Base-by-base conservation (phyloP, 2,113 vertebrate genomes). In the Anguilla rostrata region DNA sequence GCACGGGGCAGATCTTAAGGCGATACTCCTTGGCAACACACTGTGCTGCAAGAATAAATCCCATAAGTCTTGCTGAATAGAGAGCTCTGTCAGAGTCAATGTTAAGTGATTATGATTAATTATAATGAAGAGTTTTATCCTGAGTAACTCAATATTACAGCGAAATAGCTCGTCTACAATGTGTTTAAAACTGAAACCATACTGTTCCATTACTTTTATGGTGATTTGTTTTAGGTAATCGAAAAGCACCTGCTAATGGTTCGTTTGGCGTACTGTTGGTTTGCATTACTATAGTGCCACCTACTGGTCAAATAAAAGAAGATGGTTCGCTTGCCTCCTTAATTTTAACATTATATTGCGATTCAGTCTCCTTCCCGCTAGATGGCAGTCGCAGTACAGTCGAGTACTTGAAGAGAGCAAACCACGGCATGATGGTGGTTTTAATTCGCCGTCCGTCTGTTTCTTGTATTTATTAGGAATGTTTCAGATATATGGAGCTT, bases 211-310 rank as follows among this genome's bases (percentile, higher is more conserved):
- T 26, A 66, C 5, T 66, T 66, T 26, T 26, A 66, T 66, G 60
- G 8, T 66, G 60, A 4, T 66, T 66, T 66, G 5, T 66, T 26
- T 66, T 26, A 53, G 49, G 7, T 11, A 53, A 53, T 53, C 22
- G 60, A 66, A 66, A 66, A 66, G 60, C 60, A 66, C 60, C 60
- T 66, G 60, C 3, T 7, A 66, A 26, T 7, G 1, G 56, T 14
- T 60, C 18, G 12, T 60, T 18, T 60, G 18, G 56, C 14, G 0
- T 20, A 63, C 71, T 71, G 60, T 63, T 22, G 41, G 49, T 80
- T 85, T 79, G 22, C 56, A 20, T 82, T 43, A 34, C 40, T 16
- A 20, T 66, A 46, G 85, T 56, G 85, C 39, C 85, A 81, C 16
- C 85, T 86, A 8, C 16, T 15, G 78, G 22, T 46, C 16, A 78